Conservation (phyloP, 2,888 invertebrate species). For the Zootermopsis nevadensis region DNA sequence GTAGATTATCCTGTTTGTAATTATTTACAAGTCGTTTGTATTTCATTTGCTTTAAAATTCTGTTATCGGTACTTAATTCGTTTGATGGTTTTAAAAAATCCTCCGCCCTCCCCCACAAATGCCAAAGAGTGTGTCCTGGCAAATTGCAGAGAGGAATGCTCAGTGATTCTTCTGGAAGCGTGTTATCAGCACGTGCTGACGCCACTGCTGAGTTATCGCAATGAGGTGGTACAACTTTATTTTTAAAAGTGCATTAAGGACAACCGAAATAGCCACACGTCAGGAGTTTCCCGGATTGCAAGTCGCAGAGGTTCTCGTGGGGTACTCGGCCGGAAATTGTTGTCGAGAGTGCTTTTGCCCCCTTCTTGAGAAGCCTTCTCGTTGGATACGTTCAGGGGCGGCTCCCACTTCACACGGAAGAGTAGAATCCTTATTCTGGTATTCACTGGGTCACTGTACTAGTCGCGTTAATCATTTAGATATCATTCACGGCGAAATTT, state of each 20-base stretch:
- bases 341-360: not conserved
- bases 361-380: not conserved
- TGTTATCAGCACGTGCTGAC: not conserved
- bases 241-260: conserved; percentile 36
- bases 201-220: not conserved
- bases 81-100: too few species aligned
- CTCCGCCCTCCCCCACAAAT: too few species aligned
- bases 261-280: conserved; percentile 33
- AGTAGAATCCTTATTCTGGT: too few species aligned
- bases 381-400: not conserved
- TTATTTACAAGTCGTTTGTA: too few species aligned
- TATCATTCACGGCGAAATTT: too few species aligned
- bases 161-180: not conserved
- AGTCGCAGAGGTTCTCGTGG: not conserved
- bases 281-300: conserved; percentile 12
- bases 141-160: not conserved
- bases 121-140: too few species aligned
- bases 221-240: not conserved
- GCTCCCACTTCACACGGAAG: too few species aligned
- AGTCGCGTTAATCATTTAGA: too few species aligned
- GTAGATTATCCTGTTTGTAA: too few species aligned
- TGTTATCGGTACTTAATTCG: too few species aligned
- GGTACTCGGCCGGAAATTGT: not conserved
- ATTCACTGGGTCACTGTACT: too few species aligned
- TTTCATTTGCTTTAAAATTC: too few species aligned